Percentiles rank a stretch among this genome's conserved stretches.
Evolutionary conservation across 2,797 vertebrate genomes (phyloP).

Genomic region (Epinephelus awoara): DNA sequence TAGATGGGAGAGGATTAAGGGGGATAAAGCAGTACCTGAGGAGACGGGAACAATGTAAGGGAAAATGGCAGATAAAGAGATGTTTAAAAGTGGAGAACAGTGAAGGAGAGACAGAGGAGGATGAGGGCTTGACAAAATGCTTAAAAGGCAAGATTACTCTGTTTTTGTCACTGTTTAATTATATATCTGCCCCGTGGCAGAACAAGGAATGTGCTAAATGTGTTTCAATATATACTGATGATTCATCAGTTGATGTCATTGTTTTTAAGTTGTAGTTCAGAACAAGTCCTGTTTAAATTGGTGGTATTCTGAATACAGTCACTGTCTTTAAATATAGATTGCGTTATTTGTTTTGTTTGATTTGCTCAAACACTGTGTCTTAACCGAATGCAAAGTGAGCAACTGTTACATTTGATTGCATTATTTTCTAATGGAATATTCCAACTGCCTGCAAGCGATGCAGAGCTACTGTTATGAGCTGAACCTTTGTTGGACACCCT

Average conservation of each 20-base stretch:
- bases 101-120: constrained; percentile 9
- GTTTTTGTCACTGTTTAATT: background rate
- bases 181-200: background rate
- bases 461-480: too few relatives aligned
- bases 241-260: background rate
- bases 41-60: constrained; percentile 25
- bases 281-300: too few relatives aligned
- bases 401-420: too few relatives aligned
- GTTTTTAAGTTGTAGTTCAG: background rate
- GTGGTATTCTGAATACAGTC: too few relatives aligned
- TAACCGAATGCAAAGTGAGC: too few relatives aligned
- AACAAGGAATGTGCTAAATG: background rate
- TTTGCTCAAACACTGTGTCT: too few relatives aligned
- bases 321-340: too few relatives aligned
- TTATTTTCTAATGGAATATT: too few relatives aligned
- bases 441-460: too few relatives aligned
- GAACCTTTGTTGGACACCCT: too few relatives aligned
- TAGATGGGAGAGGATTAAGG: constrained; percentile 64
- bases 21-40: constrained; percentile 56
- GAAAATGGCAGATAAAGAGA: constrained; percentile 31
- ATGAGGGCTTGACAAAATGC: constrained; percentile 2
- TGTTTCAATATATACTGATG: background rate
- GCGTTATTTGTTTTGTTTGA: too few relatives aligned
- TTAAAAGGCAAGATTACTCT: background rate
- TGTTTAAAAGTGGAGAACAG: constrained; percentile 13